These are phyloP conservation scores for Takifugu rubripes DNA, from an alignment of 2,797 vertebrate species.

Conservation along the genomic window DNA sequence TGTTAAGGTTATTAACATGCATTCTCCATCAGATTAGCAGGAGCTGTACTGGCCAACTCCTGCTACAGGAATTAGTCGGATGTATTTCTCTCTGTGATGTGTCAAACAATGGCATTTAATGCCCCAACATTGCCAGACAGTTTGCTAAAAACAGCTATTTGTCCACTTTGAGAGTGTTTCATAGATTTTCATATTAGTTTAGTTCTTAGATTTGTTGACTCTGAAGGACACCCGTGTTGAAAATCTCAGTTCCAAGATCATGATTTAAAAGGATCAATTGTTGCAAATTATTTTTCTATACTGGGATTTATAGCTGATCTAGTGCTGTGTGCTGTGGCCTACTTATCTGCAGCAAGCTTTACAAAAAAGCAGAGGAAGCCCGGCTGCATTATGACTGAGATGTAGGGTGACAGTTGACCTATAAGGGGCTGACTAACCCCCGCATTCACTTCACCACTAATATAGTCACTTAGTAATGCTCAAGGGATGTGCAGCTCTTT, in stretches of 20 bases:
- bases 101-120: conserved; percentile 21
- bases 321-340: conserved; percentile 19
- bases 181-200: conserved; percentile 2
- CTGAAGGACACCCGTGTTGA: conserved; percentile 6
- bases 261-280: conserved; percentile 2
- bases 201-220: conserved; percentile 12
- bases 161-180: conserved; percentile 36
- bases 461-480: conserved; percentile 71
- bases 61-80: conserved; percentile 46
- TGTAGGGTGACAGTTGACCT: conserved; percentile 80
- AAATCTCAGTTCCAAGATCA: background rate
- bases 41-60: conserved; percentile 45
- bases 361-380: conserved; percentile 46
- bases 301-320: conserved; percentile 7
- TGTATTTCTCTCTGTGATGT: conserved; percentile 33
- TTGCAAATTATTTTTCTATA: background rate
- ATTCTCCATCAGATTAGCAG: conserved; percentile 80
- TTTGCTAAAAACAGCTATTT: conserved; percentile 55
- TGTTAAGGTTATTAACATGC: conserved; percentile 76
- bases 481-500: conserved; percentile 53
- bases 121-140: conserved; percentile 36
- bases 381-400: conserved; percentile 70
- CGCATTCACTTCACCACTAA: conserved; percentile 72
- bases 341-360: conserved; percentile 23
- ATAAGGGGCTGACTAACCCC: conserved; percentile 76